phyloP scores from a whole-genome alignment of 1,140 invertebrate genomes.

The Camponotus floridanus region DNA sequence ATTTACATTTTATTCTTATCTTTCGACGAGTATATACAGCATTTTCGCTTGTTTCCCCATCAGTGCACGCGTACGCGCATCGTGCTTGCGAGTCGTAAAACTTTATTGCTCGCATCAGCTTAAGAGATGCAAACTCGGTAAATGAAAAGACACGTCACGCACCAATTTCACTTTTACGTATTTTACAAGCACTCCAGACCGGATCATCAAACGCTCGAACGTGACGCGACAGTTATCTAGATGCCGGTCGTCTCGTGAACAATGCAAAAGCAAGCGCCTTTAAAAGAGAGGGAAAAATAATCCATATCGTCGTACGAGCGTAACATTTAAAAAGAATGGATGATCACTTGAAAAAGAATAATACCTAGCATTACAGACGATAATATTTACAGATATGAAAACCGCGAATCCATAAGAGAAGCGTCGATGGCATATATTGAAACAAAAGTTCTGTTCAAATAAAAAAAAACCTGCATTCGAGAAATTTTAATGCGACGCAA shows the following conservation, averaged over 20 bases:
- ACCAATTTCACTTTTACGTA: slow-evolving; percentile 62
- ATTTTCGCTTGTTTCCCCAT: background rate
- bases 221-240: slow-evolving; percentile 4
- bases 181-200: slow-evolving; percentile 35
- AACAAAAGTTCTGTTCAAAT: background rate
- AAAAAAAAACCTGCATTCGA: background rate
- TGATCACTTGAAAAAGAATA: slow-evolving; percentile 11
- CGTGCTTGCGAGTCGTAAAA: slow-evolving; percentile 44
- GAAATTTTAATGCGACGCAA: background rate
- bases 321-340: background rate
- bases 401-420: background rate
- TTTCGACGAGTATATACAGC: background rate
- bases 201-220: slow-evolving; percentile 39
- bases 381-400: slow-evolving; percentile 15
- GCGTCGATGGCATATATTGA: background rate
- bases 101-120: slow-evolving; percentile 44
- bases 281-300: slow-evolving; percentile 20
- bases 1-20: background rate
- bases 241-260: background rate
- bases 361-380: background rate
- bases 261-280: background rate
- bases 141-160: slow-evolving; percentile 42
- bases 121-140: slow-evolving; percentile 48
- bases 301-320: background rate
- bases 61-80: background rate